These are phyloP conservation scores for Lycodopsis pacificus DNA, from an alignment of 2,797 vertebrate species.

Conservation along the genomic window DNA sequence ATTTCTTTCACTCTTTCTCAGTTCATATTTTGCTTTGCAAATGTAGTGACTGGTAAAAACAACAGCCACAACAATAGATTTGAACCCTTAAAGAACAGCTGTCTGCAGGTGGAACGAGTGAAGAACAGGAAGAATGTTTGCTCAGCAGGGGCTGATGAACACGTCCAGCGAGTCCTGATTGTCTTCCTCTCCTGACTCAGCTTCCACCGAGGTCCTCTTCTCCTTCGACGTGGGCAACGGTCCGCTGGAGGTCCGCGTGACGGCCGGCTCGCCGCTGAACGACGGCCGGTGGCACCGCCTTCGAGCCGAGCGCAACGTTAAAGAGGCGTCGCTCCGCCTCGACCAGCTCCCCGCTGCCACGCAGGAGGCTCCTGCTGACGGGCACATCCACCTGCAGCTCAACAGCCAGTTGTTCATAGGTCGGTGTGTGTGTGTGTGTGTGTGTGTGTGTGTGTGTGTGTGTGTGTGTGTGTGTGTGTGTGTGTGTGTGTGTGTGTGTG, in stretches of 20 bases:
- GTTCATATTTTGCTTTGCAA: neutral
- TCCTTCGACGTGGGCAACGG: conserved; percentile 97
- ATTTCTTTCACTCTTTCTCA: neutral
- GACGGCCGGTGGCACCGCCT: conserved; percentile 94
- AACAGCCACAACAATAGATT: neutral
- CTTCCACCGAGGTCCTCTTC: conserved; percentile 89
- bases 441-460: too few species aligned
- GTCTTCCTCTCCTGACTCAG: conserved; percentile 73
- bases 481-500: too few species aligned
- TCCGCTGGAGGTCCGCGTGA: conserved; percentile 86
- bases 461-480: neutral
- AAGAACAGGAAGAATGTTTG: neutral
- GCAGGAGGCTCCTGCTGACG: conserved; percentile 86
- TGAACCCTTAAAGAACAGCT: too few species aligned
- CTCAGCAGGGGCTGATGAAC: neutral
- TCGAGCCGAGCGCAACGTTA: conserved; percentile 91
- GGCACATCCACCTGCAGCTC: conserved; percentile 92
- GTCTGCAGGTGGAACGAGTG: neutral
- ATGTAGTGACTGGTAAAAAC: neutral
- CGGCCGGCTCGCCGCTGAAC: conserved; percentile 83
- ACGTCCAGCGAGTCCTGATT: neutral
- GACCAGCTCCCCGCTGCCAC: conserved; percentile 85
- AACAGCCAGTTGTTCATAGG: conserved; percentile 97
- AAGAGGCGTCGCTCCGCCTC: conserved; percentile 90
- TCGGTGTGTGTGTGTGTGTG: conserved; percentile 5